Evolutionary conservation across 2,797 vertebrate genomes (phyloP), one percentile per base, ranked within the genome.

Genomic region (Lepus townsendii): DNA sequence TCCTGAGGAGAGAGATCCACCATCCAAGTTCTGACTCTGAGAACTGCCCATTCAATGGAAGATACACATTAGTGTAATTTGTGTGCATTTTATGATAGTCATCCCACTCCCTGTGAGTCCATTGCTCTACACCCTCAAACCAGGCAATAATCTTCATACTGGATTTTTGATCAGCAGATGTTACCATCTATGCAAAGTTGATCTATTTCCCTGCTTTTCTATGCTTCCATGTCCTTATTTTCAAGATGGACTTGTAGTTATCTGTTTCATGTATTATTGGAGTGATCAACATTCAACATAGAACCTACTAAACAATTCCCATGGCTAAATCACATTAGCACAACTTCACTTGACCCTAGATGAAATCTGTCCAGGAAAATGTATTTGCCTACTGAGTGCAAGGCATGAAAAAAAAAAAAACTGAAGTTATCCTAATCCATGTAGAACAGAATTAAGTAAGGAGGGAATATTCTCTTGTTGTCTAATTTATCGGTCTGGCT

Each of bases 1-100:
- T 4, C 0, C 42, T 12, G 75, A 26, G 24, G 7, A 38, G n/a
- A 42, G 32, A 32, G 7, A 2, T 6, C n/a, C 1, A 26, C 16
- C 7, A 12, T 3, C 5, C 0, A 11, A 22, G 5, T 24, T 30
- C 30, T 42, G 3, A 7, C 19, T 11, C 12, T 8, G 27, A 57
- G 35, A 50, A 11, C 52, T 17, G 1, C 11, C 65, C 6, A 2
- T 1, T n/a, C n/a, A 19, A 68, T 4, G 14, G 30, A 22, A 30
- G 75, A 12, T 8, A 30, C 24, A 16, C 52, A 12, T 2, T 4
- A 27, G 66, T 35, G 27, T 12, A 2, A 6, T 14, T 1, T 1
- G 65, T 13, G 7, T 11, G 0, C 19, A 42, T 65, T 17, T 5
- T 0, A 2, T 11, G 75, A 16, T 0, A 5, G 24, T 32, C 38